phyloP scores from a whole-genome alignment of 2,888 invertebrate genomes.

The Graphium colonna region DNA sequence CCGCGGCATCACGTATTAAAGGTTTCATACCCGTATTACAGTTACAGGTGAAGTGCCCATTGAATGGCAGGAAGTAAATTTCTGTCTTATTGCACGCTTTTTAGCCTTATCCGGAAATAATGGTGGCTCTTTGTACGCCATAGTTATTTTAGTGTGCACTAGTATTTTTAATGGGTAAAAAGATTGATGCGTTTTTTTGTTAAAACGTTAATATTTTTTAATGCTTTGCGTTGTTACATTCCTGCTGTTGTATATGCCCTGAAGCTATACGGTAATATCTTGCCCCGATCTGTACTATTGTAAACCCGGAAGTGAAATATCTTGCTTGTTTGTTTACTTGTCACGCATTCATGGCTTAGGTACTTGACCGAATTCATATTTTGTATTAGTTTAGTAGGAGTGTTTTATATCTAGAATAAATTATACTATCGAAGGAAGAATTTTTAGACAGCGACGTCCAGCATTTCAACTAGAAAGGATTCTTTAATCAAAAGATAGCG shows the following conservation, averaged over 20 bases:
- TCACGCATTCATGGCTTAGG: too few relatives aligned
- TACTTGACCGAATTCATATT: too few relatives aligned
- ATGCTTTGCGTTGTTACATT: neutral
- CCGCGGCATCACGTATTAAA: slow-evolving; percentile 40
- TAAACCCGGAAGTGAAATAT: neutral
- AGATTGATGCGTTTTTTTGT: neutral
- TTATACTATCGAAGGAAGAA: too few relatives aligned
- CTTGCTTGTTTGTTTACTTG: neutral
- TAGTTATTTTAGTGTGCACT: slow-evolving; percentile 13
- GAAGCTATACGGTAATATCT: too few relatives aligned
- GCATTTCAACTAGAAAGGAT: too few relatives aligned
- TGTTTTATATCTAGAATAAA: too few relatives aligned
- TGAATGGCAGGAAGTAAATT: slow-evolving; percentile 38
- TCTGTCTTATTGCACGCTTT: slow-evolving; percentile 22
- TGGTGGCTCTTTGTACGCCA: slow-evolving; percentile 10
- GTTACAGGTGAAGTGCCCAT: slow-evolving; percentile 43
- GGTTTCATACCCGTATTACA: slow-evolving; percentile 35
- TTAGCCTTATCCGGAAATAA: slow-evolving; percentile 19
- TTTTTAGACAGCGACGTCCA: too few relatives aligned
- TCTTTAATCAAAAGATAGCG: too few relatives aligned
- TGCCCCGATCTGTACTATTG: neutral
- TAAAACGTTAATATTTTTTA: neutral
- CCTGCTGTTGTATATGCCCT: neutral
- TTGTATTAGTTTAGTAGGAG: too few relatives aligned
- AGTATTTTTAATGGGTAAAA: neutral